Evolutionary conservation across 2,888 invertebrate species (phyloP).

Genomic region (Heliconius cydno): DNA sequence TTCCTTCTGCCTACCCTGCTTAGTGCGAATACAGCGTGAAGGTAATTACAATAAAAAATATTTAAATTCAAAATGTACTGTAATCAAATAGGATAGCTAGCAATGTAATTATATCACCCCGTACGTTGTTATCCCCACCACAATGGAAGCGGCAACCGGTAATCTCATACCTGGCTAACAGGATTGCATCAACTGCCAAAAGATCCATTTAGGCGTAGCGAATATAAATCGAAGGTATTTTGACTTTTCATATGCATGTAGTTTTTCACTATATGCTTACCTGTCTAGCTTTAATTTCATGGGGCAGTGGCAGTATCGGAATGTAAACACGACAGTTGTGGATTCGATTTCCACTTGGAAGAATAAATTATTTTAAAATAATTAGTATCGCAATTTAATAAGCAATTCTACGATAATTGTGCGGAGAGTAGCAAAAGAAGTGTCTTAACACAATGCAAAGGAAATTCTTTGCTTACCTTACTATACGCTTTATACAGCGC

Average conservation of each 20-base stretch:
- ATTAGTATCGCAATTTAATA: not conserved
- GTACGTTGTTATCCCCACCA: not conserved
- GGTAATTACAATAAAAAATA: not conserved
- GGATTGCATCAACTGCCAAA: constrained; percentile 32
- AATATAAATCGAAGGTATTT: not conserved
- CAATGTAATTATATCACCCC: not conserved
- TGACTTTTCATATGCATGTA: not conserved
- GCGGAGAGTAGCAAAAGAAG: not conserved
- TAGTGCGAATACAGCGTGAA: not conserved
- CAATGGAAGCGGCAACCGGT: constrained; percentile 15
- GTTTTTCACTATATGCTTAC: not conserved
- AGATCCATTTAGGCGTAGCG: constrained; percentile 6
- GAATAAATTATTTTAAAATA: not conserved
- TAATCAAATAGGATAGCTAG: not conserved
- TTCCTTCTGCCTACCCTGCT: no score
- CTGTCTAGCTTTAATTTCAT: no score
- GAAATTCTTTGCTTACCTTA: not conserved
- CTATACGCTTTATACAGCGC: not conserved
- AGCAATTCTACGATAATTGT: not conserved
- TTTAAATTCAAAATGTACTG: not conserved
- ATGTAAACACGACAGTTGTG: no score
- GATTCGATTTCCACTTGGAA: no score
- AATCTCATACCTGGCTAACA: constrained; percentile 36
- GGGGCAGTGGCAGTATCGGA: no score
- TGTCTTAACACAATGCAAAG: not conserved